These are phyloP conservation scores for Catonia carolina DNA, from an alignment of 2,888 invertebrate species.

Conservation along the genomic window DNA sequence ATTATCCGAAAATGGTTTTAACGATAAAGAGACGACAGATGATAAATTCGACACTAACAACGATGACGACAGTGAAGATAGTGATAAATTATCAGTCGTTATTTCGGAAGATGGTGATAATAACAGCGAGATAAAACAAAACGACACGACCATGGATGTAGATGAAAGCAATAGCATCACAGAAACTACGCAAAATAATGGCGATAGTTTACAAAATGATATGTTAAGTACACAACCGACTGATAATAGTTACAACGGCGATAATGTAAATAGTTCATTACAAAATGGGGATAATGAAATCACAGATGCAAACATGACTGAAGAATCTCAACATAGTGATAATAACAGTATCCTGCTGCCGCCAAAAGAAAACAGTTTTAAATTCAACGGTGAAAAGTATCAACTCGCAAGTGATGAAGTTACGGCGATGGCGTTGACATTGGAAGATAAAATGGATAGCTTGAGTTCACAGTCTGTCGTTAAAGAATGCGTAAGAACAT, in stretches of 20 bases:
- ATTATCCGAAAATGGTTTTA: too few species aligned
- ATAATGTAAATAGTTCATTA: conserved; percentile 26
- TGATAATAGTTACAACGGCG: conserved; percentile 26
- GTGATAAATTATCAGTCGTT: conserved; percentile 55
- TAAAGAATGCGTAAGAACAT: conserved; percentile 64
- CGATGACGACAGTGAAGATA: conserved; percentile 54
- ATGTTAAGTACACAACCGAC: background rate
- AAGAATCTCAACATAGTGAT: conserved; percentile 16
- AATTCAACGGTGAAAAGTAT: conserved; percentile 22
- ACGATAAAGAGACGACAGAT: too few species aligned
- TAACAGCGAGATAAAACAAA: background rate
- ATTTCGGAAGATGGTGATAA: conserved; percentile 40
- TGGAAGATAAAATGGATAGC: conserved; percentile 68
- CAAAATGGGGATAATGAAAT: background rate
- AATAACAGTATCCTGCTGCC: conserved; percentile 38
- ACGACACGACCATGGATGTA: conserved; percentile 21
- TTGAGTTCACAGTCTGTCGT: conserved; percentile 64
- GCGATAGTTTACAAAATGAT: conserved; percentile 32
- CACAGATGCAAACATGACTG: background rate
- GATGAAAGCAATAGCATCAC: conserved; percentile 28
- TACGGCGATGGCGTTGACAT: conserved; percentile 59
- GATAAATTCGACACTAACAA: too few species aligned
- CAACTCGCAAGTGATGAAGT: conserved; percentile 55
- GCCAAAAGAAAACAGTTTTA: conserved; percentile 37
- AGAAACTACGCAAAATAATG: conserved; percentile 37